These are phyloP conservation scores for Lytechinus pictus DNA, from an alignment of 35 echinoderm and acorn worm genomes.

Conservation along the genomic window DNA sequence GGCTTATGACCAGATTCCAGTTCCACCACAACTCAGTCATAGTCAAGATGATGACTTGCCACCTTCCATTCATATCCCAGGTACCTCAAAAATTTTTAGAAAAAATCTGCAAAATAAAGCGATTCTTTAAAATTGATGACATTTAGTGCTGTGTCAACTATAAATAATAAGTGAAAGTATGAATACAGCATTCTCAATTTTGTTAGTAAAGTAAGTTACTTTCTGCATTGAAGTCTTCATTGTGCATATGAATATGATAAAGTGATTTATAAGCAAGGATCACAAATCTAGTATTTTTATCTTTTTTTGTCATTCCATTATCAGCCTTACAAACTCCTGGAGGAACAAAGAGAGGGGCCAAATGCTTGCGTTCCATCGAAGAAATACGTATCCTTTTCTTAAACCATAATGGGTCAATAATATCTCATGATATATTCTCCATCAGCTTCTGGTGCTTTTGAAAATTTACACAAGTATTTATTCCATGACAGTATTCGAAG, in stretches of 20 bases:
- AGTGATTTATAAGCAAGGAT: not conserved
- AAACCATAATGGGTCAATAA: not conserved
- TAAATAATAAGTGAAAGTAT: too few relatives aligned
- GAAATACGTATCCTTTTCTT: slow-evolving; percentile 79
- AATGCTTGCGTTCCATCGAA: slow-evolving; percentile 57
- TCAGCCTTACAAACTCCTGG: slow-evolving; percentile 61
- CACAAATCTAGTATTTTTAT: not conserved
- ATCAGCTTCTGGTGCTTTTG: too few relatives aligned
- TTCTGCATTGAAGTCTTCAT: not conserved
- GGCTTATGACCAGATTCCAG: not conserved
- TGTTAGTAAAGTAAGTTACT: not conserved
- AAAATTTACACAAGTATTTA: too few relatives aligned
- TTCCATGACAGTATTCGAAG: too few relatives aligned
- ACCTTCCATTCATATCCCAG: not conserved
- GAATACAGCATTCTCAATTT: too few relatives aligned
- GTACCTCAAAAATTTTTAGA: not conserved
- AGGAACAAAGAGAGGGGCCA: slow-evolving; percentile 36
- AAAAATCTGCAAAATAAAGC: too few relatives aligned
- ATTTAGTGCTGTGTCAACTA: too few relatives aligned
- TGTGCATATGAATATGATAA: not conserved
- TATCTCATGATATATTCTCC: too few relatives aligned
- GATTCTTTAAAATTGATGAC: too few relatives aligned
- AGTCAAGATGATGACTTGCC: not conserved
- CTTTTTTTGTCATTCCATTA: not conserved
- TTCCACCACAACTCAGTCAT: not conserved